These are phyloP conservation scores for Drosophila bocqueti DNA, from an alignment of 1,140 invertebrate genomes.

Conservation along the genomic window DNA sequence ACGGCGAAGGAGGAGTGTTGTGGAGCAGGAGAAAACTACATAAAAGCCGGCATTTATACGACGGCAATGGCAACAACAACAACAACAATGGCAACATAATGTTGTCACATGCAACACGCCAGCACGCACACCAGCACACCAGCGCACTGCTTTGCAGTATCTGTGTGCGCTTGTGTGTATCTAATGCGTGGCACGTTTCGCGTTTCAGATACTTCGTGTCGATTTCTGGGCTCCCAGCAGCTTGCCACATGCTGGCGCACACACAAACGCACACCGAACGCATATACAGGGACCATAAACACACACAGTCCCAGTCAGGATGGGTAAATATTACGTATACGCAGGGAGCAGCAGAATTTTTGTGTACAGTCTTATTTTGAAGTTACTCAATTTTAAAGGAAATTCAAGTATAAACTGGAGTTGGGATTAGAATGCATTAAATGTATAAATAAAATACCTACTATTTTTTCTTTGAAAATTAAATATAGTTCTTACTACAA, in stretches of 20 bases:
- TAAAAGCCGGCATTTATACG: conserved; percentile 74
- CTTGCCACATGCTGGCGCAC: conserved; percentile 50
- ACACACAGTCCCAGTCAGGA: background rate
- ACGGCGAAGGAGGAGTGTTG: background rate
- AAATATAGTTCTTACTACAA: background rate
- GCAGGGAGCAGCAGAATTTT: background rate
- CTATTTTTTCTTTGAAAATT: background rate
- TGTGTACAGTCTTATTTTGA: background rate
- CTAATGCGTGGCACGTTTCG: conserved; percentile 50
- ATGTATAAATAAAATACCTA: too few relatives aligned
- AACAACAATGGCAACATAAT: conserved; percentile 66
- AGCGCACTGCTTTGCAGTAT: conserved; percentile 6
- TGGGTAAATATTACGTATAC: conserved; percentile 47
- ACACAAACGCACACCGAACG: conserved; percentile 60
- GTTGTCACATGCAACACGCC: conserved; percentile 74
- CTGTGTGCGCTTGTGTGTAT: conserved; percentile 44
- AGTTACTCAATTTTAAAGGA: background rate
- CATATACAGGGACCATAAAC: conserved; percentile 22
- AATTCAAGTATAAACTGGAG: background rate
- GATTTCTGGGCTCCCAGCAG: conserved; percentile 66
- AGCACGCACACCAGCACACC: conserved; percentile 7
- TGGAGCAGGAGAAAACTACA: conserved; percentile 45
- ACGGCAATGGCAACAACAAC: conserved; percentile 48
- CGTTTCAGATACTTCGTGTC: conserved; percentile 34
- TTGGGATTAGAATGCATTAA: background rate